Base-by-base conservation (phyloP, 2,113 vertebrate species). In the Meriones unguiculatus region DNA sequence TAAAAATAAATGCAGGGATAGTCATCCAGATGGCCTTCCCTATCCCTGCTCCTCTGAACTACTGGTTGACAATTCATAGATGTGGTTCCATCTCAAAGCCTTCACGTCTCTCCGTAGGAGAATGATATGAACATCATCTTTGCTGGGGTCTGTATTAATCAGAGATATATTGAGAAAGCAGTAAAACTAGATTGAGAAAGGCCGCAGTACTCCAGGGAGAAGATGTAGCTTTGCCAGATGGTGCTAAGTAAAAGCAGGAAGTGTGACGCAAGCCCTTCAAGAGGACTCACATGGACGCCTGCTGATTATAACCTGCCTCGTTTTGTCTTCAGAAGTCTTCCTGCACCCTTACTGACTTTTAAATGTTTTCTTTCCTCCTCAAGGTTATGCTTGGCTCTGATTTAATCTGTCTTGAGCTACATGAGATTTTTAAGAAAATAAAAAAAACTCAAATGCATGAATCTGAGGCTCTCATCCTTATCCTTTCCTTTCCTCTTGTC, bases 241-340 rank as follows among this genome's bases (percentile, higher is more conserved):
- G 28, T 89, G 46, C 85, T 65, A 92, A 95, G 89, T 93, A 87
- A 88, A 97, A 97, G 69, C 80, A 88, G 73, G 62, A 67, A 81
- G 57, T 89, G 24, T 69, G 72, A 70, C 1, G 9, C 9, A 62
- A 65, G n/a, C 14, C 14, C 62, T 97, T 59, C 46, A 30, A 69
- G 52, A 12, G 13, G 38, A 85, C 50, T 52, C 5, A 38, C 22
- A 24, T 2, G 64, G n/a, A 12, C 20, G 64, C n/a, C 54, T 70
- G 35, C 25, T 20, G 1, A 54, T 85, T 65, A 62, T 85, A 86
- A 57, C 52, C 14, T 62, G 0, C 35, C 80, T 85, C 18, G 17
- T 50, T 94, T 38, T 67, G 9, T 95, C 30, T 32, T 96, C 73
- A 84, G 35, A 76, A 78, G 50, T n/a, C 24, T 75, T 75, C 6